Percentiles rank a stretch among this genome's conserved stretches.
phyloP scores from a whole-genome alignment of 2,888 invertebrate genomes.

The Lithosia quadra region DNA sequence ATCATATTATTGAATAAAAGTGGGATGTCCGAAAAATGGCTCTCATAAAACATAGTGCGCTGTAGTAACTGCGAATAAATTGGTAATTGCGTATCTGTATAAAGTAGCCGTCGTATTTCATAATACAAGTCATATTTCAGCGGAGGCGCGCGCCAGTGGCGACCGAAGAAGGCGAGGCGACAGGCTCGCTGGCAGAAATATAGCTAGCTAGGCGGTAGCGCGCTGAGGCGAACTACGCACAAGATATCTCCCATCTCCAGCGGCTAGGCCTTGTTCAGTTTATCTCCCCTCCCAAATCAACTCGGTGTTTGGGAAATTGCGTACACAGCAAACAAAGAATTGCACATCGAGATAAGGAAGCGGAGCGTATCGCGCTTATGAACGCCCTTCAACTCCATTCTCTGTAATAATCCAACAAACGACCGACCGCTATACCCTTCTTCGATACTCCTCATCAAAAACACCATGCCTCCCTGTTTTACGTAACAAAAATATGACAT shows the following conservation, averaged over 20 bases:
- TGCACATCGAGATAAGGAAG: constrained; percentile 75
- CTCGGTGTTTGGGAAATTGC: constrained; percentile 79
- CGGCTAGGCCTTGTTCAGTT: constrained; percentile 66
- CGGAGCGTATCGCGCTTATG: constrained; percentile 69
- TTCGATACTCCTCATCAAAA: constrained; percentile 33
- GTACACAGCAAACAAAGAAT: constrained; percentile 82
- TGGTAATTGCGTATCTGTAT: constrained; percentile 59
- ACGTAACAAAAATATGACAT: constrained; percentile 29
- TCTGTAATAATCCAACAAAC: constrained; percentile 50
- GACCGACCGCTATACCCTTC: constrained; percentile 41
- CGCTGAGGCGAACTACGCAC: constrained; percentile 53
- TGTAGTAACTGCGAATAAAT: constrained; percentile 58
- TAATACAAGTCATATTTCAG: constrained; percentile 75
- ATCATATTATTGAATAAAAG: too few species aligned
- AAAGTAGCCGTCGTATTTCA: constrained; percentile 69
- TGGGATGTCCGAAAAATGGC: too few species aligned
- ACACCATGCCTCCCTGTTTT: constrained; percentile 22
- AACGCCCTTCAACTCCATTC: constrained; percentile 49
- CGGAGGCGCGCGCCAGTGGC: constrained; percentile 55
- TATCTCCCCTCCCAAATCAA: constrained; percentile 68
- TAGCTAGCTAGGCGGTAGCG: constrained; percentile 50
- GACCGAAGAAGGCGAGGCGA: constrained; percentile 56
- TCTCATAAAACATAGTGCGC: too few species aligned
- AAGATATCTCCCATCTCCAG: constrained; percentile 76
- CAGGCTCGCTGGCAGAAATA: constrained; percentile 63